phyloP scores from a whole-genome alignment of 1,140 invertebrate species.

The Gonatopus flavifemur region DNA sequence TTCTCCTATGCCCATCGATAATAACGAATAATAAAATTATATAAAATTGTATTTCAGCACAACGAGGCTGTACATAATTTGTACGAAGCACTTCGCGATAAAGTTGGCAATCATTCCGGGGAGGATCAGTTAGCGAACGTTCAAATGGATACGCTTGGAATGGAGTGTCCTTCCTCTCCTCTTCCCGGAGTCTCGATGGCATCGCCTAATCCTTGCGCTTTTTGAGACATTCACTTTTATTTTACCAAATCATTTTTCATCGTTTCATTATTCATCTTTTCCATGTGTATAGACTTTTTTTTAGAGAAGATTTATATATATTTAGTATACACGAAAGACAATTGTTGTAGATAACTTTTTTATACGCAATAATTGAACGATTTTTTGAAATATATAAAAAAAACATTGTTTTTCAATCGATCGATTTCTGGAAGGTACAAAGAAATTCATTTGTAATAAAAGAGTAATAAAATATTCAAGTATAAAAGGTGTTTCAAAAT shows the following conservation, averaged over 20 bases:
- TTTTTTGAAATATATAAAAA: too few species aligned
- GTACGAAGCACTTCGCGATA: slow-evolving; percentile 76
- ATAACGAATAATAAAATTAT: too few species aligned
- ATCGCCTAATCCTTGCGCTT: slow-evolving; percentile 7
- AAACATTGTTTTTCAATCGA: too few species aligned
- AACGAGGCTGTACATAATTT: slow-evolving; percentile 82
- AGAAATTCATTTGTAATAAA: too few species aligned
- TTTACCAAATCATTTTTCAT: neutral
- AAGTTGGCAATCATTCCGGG: slow-evolving; percentile 66
- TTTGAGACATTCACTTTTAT: too few species aligned
- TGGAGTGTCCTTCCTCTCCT: slow-evolving; percentile 75
- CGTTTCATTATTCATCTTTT: neutral
- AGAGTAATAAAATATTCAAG: too few species aligned
- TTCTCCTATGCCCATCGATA: too few species aligned
- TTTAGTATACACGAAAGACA: too few species aligned
- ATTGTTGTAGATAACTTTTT: too few species aligned
- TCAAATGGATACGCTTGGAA: slow-evolving; percentile 62
- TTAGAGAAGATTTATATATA: neutral
- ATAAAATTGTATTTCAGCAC: slow-evolving; percentile 72
- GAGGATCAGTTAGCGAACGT: slow-evolving; percentile 65
- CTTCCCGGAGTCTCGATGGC: slow-evolving; percentile 23
- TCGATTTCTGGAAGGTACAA: too few species aligned
- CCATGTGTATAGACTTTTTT: neutral
- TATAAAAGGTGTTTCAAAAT: too few species aligned
- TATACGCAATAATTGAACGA: too few species aligned